These are phyloP conservation scores for Cairina moschata DNA, from an alignment of 2,113 vertebrate genomes.

Conservation along the genomic window DNA sequence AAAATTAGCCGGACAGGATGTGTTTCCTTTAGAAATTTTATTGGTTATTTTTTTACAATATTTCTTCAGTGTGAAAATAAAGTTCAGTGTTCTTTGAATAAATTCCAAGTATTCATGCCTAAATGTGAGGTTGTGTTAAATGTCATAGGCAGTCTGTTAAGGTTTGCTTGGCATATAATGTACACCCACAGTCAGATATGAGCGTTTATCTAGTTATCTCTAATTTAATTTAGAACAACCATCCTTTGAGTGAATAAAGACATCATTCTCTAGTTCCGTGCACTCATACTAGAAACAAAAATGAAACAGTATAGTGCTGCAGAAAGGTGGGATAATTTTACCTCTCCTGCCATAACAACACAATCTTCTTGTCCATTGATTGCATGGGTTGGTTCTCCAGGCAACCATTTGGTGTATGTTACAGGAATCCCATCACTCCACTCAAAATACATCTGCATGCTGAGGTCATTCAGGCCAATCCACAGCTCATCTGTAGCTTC, in stretches of 20 bases:
- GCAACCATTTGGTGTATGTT: constrained; percentile 87
- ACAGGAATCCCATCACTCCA: constrained; percentile 90
- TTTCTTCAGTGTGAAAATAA: not conserved
- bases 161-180: not conserved
- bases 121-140: not conserved
- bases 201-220: not conserved
- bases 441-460: constrained; percentile 86
- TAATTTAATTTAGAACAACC: not conserved
- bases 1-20: not conserved
- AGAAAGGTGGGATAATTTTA: constrained; percentile 28
- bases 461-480: constrained; percentile 91
- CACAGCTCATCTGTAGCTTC: constrained; percentile 84
- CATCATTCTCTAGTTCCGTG: not conserved
- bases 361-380: constrained; percentile 85
- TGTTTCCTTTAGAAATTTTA: not conserved
- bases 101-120: not conserved
- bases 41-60: not conserved
- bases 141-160: accelerated
- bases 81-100: not conserved
- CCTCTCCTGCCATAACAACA: constrained; percentile 88
- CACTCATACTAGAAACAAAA: not conserved
- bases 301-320: not conserved
- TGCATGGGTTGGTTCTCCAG: constrained; percentile 86
- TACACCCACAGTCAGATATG: not conserved
- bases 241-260: not conserved